Base-by-base conservation (phyloP, 1,140 invertebrate species). In the Polyergus mexicanus region DNA sequence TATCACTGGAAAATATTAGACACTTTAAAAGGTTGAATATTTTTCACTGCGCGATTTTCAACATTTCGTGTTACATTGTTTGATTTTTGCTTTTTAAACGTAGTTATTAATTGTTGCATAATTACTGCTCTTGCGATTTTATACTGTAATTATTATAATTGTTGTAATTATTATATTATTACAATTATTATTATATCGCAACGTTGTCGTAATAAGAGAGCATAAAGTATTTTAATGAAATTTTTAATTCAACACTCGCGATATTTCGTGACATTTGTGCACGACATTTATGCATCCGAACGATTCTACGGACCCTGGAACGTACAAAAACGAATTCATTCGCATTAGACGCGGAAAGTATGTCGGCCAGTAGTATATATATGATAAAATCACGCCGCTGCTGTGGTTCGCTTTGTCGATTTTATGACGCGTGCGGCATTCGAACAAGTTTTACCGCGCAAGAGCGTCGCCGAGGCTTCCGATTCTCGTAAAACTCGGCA, bases 401-500 rank as follows among this genome's bases (percentile, higher is more conserved):
- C 1, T 28, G n/a, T 1, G 44, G 66, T 10, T n/a, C 35, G 71
- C 78, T 83, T 83, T 83, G 78, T 83, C 78, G 51, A 83, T 83
- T 83, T 83, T 83, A 83, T 83, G 78, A 83, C 38, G 78, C 78
- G 78, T 83, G 38, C 22, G 68, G 78, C 68, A 74, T 60, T 74
- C 78, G 78, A 72, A 74, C 78, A 60, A 83, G 56, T 74, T 83
- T 74, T 62, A 60, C 78, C 78, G 66, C 68, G 47, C 78, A 74
- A 83, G 72, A 83, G 77, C 63, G 77, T 58, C 84, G 62, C 62
- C 72, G 71, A 63, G 62, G 62, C 62, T 77, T 84, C 83, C 72
- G 71, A 77, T 84, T 78, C 72, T 83, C 78, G 78, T 83, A 83
- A 77, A 84, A 78, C 71, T 84, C 83, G 38, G 58, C 72, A 28